These are phyloP conservation scores for Microplitis demolitor DNA, from an alignment of 1,140 invertebrate genomes.

Conservation along the genomic window DNA sequence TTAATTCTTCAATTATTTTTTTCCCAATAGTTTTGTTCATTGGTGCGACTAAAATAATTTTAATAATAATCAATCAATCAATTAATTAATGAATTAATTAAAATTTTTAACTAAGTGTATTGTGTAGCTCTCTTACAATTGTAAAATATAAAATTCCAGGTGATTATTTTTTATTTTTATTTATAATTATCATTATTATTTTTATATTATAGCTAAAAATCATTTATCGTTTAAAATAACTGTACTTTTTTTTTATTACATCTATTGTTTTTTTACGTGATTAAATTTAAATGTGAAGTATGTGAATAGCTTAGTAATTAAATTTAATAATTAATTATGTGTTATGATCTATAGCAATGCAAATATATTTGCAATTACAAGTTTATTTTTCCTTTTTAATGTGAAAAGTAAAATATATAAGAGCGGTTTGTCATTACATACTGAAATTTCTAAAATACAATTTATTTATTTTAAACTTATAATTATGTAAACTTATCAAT, in stretches of 20 bases:
- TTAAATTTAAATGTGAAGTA: background rate
- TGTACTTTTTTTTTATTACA: slow-evolving; percentile 28
- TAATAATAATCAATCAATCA: background rate
- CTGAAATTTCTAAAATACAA: slow-evolving; percentile 43
- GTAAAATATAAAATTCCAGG: slow-evolving; percentile 58
- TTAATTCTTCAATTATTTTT: no score
- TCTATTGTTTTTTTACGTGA: background rate
- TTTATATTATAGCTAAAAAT: no score
- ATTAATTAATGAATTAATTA: background rate
- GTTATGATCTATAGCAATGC: slow-evolving; percentile 31
- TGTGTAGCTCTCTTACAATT: slow-evolving; percentile 20
- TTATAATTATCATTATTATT: no score
- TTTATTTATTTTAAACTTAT: slow-evolving; percentile 14
- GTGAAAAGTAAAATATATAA: slow-evolving; percentile 49
- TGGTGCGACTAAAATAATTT: background rate
- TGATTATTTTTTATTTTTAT: slow-evolving; percentile 40
- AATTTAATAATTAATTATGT: background rate
- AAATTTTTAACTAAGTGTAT: no score
- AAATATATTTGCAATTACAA: slow-evolving; percentile 35
- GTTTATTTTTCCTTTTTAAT: slow-evolving; percentile 39
- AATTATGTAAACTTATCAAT: slow-evolving; percentile 32
- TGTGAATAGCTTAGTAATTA: background rate
- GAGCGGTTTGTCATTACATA: slow-evolving; percentile 43
- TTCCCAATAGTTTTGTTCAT: no score
- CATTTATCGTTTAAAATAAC: slow-evolving; percentile 43